Evolutionary conservation across 2,797 vertebrate species (phyloP), one percentile per base, ranked within the genome.

Genomic region (Pangasius larnaudii): DNA sequence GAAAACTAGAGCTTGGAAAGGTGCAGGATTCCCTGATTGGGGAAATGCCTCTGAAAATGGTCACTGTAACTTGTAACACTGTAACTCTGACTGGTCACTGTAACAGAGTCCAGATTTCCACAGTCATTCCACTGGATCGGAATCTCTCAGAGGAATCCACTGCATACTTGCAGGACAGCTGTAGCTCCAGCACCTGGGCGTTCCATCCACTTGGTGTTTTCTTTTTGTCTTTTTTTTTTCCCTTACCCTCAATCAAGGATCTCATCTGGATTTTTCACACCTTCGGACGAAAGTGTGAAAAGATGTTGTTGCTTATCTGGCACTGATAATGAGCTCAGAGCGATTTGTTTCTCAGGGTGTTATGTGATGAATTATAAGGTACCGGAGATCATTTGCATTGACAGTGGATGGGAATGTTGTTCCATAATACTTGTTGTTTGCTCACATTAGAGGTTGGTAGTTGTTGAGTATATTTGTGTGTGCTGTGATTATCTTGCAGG

Each of bases 401-500:
- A 39, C 22, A 24, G 1, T 49, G 53, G 4, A 56, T 56, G 16
- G 72, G 27, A 75, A 74, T 56, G 49, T 58, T 79, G 77, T 19
- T 51, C 61, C 27, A n/a, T 84, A 30, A 56, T 71, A 51, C 7
- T 22, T 58, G 19, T 75, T 49, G 24, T 14, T 49, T 75, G 49
- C 75, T 42, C 53, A 61, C 11, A 81, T 81, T 61, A 16, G 11
- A 81, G 5, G 33, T 39, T 9, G 18, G 56, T 33, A 78, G 51
- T 80, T 3, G 59, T 61, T 82, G 5, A 53, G 46, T n/a, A 5
- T n/a, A 11, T 58, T 4, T 84, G 80, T 88, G 75, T 86, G n/a
- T 85, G 58, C 71, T 74, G 46, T 88, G 36, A 46, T 59, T 87
- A 27, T 77, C n/a, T 67, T 89, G n/a, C 71, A 91, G 90, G 92